Base-by-base conservation (phyloP, 2,113 vertebrate species). In the Delphinapterus leucas region DNA sequence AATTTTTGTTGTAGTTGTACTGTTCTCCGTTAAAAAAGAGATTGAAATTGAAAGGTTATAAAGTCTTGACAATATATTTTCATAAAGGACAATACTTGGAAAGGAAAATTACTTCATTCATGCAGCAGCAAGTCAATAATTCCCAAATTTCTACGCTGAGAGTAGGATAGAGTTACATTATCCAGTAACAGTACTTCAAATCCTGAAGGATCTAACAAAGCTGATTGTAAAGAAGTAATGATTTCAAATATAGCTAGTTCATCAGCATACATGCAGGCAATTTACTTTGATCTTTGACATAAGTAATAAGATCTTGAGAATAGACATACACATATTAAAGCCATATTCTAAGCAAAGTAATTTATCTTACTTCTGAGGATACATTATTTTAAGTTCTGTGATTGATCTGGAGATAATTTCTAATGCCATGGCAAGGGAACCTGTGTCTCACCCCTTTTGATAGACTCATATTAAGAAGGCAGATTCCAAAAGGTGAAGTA, bases 191-290 rank as follows among this genome's bases (percentile, higher is more conserved):
- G 94, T 90, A 67, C 95, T 98, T 97, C 93, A 97, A 86, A 97
- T 97, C 96, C 0, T 96, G 25, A 77, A 94, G 96, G 93, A 96
- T 93, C 41, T 81, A 79, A 0, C 41, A 79, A 80, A 21, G 7
- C 91, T 98, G 95, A 98, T 95, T 97, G 81, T 95, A 92, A 92
- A 79, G 77, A 94, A 98, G 88, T 96, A 95, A 98, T 83, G 25
- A 97, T 92, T 98, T 98, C 47, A 96, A 95, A 92, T 33, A 55
- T 58, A 58, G 68, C 31, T 95, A 49, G 33, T 81, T 95, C 33
- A 20, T 98, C 98, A 97, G 83, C 93, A 88, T 44, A 98, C 41
- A 89, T 41, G 85, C 38, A 97, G 60, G 33, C 36, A 88, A 95
- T 92, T 97, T 96, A 96, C 68, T 25, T 84, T 33, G 26, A 55